Conservation (phyloP, 2,797 vertebrate species). For the Mallotus villosus region DNA sequence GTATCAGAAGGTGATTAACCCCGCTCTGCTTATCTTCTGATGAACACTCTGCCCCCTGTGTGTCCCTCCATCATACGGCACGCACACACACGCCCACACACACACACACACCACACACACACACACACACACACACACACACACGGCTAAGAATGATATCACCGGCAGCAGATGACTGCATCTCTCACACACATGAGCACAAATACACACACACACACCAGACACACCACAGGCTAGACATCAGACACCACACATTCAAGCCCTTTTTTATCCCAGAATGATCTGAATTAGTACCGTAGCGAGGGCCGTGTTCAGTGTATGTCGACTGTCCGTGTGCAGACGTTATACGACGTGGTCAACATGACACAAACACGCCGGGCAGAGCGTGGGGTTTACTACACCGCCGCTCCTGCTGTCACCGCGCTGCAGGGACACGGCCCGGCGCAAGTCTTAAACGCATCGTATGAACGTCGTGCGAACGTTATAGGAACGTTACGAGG, state of each 20-base stretch:
- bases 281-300: too few relatives aligned
- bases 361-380: too few relatives aligned
- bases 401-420: too few relatives aligned
- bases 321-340: too few relatives aligned
- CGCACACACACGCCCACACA: slow-evolving; percentile 15
- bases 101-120: slow-evolving; percentile 21
- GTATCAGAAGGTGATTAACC: slow-evolving; percentile 75
- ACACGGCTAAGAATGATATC: slow-evolving; percentile 1
- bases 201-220: slow-evolving; percentile 39
- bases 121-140: slow-evolving; percentile 7
- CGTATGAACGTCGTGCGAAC: too few relatives aligned
- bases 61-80: slow-evolving; percentile 32
- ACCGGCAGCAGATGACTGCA: slow-evolving; percentile 8
- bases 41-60: slow-evolving; percentile 65
- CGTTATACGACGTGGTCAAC: too few relatives aligned
- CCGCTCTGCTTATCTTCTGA: slow-evolving; percentile 75
- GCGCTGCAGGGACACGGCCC: too few relatives aligned
- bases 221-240: neutral
- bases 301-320: too few relatives aligned
- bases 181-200: slow-evolving; percentile 13
- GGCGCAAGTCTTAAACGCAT: too few relatives aligned
- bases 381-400: too few relatives aligned
- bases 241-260: neutral
- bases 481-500: too few relatives aligned
- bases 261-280: too few relatives aligned